phyloP scores from a whole-genome alignment of 2,888 invertebrate genomes.

The Hymenopus coronatus region DNA sequence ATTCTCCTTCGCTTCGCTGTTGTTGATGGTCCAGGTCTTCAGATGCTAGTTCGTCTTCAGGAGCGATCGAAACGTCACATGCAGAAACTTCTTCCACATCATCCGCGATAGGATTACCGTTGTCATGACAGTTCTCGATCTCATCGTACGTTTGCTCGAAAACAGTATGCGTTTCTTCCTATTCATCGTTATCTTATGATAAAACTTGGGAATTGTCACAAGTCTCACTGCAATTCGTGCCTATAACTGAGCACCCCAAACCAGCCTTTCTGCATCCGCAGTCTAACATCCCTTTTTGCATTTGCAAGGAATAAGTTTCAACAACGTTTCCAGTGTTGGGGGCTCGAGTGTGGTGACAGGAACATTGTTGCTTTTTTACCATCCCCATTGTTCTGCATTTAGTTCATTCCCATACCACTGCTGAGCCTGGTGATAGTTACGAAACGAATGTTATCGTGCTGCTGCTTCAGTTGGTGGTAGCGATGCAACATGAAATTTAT shows the following conservation, averaged over 20 bases:
- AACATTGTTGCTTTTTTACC: constrained; percentile 33
- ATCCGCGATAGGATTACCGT: too few species aligned
- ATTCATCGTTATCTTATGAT: constrained; percentile 37
- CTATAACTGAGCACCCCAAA: constrained; percentile 11
- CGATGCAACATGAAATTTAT: too few species aligned
- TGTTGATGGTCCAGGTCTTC: constrained; percentile 29
- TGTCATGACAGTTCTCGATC: too few species aligned
- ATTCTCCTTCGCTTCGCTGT: constrained; percentile 25
- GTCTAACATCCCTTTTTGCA: constrained; percentile 14
- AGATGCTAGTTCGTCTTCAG: constrained; percentile 30
- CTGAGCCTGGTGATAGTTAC: constrained; percentile 35
- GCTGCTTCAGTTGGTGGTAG: constrained; percentile 30
- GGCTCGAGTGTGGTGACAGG: constrained; percentile 26
- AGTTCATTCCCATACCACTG: constrained; percentile 33
- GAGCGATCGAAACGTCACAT: constrained; percentile 33
- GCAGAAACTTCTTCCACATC: too few species aligned
- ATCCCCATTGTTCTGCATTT: too few species aligned
- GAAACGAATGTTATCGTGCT: constrained; percentile 35
- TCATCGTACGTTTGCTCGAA: constrained; percentile 32
- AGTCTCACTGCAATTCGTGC: constrained; percentile 32
- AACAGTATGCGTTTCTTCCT: constrained; percentile 38
- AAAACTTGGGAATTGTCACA: constrained; percentile 35
- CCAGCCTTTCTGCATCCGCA: constrained; percentile 28
- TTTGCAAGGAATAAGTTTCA: constrained; percentile 33
- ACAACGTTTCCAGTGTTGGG: constrained; percentile 21